Evolutionary conservation across 2,113 vertebrate genomes (phyloP), one percentile per base, ranked within the genome.

Genomic region (Cavia porcellus): DNA sequence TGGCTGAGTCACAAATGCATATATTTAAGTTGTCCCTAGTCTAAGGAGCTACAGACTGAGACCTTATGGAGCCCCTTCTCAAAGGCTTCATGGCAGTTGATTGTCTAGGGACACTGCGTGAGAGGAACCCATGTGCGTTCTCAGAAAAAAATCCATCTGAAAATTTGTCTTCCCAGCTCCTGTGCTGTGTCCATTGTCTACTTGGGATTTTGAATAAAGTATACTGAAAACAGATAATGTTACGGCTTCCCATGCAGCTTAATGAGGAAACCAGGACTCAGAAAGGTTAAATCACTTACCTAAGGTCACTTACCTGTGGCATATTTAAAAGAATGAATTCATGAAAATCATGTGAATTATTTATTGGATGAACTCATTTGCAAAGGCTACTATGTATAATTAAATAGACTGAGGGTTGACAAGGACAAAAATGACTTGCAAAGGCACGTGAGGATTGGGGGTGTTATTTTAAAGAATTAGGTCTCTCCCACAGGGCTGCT

Each of bases 301-400:
- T 47, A 70, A 83, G 13, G 20, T 45, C 22, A 62, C 47, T 14
- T 32, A 83, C 32, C 24, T 90, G 89, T 57, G 1, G 0, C 52
- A 6, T 90, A 7, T 32, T 84, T 81, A n/a, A 82, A 86, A 92
- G 94, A 91, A 77, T 30, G 35, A 87, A 64, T 79, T 59, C 0
- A 1, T 82, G 30, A 96, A 96, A 94, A 86, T 89, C 28, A 12
- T 13, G 66, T 86, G 66, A 35, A 61, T 89, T 66, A 68, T 86
- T 86, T 66, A 38, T 92, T 89, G 83, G 70, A 90, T 47, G 62
- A 90, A 25, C 52, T 90, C 77, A 70, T 89, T 92, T 72, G 25
- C 68, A 97, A 68, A 95, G 61, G n/a, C 45, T 90, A 13, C 64
- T 62, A 15, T 50, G n/a, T 91, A 75, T 84, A 86, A 96, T 86